Conservation (phyloP, 2,797 vertebrate genomes). For the Rhodeus uyekii region DNA sequence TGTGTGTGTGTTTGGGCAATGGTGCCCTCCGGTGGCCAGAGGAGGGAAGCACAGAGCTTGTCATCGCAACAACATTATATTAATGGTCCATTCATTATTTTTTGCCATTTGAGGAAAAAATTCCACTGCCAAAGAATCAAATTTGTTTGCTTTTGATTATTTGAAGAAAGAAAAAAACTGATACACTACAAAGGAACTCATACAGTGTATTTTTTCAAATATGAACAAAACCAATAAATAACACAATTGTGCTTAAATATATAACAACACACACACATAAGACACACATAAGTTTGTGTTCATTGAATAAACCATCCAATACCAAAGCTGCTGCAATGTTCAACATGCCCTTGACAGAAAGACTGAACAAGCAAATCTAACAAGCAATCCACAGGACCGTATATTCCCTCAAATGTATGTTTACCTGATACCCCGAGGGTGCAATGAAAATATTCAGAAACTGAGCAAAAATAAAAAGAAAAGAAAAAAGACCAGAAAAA, state of each 20-base stretch:
- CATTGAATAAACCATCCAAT: not conserved
- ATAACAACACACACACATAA: not conserved
- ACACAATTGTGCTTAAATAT: not conserved
- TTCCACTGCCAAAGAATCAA: too few relatives aligned
- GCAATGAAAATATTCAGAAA: not conserved
- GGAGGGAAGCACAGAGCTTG: too few relatives aligned
- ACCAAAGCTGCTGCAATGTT: not conserved
- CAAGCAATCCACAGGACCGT: not conserved
- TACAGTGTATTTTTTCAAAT: not conserved
- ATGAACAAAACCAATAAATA: not conserved
- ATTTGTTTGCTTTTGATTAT: too few relatives aligned
- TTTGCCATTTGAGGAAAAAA: too few relatives aligned
- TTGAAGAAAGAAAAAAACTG: too few relatives aligned
- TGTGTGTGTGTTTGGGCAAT: too few relatives aligned
- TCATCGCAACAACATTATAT: too few relatives aligned
- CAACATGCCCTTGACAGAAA: not conserved
- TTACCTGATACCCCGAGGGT: not conserved
- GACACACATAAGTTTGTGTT: not conserved
- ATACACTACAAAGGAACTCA: too few relatives aligned
- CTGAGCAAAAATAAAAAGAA: constrained; percentile 10
- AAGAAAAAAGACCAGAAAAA: constrained; percentile 16
- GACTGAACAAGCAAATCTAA: not conserved
- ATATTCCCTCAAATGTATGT: not conserved
- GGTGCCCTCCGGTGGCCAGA: too few relatives aligned
- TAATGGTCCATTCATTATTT: too few relatives aligned